Percentiles rank a stretch among this genome's conserved stretches.
These are phyloP conservation scores for Drosophila ochracea DNA, from an alignment of 2,888 invertebrate species.

Conservation along the genomic window DNA sequence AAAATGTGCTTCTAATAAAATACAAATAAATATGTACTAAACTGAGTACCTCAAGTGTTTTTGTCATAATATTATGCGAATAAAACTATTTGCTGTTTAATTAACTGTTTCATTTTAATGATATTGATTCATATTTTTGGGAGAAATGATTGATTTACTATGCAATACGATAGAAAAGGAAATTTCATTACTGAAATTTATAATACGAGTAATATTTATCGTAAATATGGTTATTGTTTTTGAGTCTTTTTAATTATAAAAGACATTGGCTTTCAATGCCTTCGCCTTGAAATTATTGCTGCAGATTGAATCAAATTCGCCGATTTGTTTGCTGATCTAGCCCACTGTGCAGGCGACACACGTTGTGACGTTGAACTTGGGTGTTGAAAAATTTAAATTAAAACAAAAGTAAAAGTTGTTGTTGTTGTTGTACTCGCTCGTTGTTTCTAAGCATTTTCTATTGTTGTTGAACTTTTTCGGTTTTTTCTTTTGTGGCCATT, in stretches of 20 bases:
- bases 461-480: conserved; percentile 52
- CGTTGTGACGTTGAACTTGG: conserved; percentile 68
- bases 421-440: conserved; percentile 39
- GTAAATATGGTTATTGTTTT: neutral
- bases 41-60: no score
- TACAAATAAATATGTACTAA: neutral
- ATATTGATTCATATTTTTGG: neutral
- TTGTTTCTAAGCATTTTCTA: conserved; percentile 57
- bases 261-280: neutral
- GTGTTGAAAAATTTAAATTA: conserved; percentile 69
- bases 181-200: neutral
- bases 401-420: conserved; percentile 80
- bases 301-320: neutral
- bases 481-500: conserved; percentile 50
- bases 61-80: no score
- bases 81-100: neutral
- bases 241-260: neutral
- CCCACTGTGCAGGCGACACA: conserved; percentile 47
- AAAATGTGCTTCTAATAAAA: neutral
- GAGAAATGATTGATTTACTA: neutral
- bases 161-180: neutral
- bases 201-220: neutral
- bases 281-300: neutral
- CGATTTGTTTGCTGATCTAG: neutral
- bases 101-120: neutral